Evolutionary conservation across 2,113 vertebrate species (phyloP), one percentile per base, ranked within the genome.

Genomic region (Dicrurus megarhynchus): DNA sequence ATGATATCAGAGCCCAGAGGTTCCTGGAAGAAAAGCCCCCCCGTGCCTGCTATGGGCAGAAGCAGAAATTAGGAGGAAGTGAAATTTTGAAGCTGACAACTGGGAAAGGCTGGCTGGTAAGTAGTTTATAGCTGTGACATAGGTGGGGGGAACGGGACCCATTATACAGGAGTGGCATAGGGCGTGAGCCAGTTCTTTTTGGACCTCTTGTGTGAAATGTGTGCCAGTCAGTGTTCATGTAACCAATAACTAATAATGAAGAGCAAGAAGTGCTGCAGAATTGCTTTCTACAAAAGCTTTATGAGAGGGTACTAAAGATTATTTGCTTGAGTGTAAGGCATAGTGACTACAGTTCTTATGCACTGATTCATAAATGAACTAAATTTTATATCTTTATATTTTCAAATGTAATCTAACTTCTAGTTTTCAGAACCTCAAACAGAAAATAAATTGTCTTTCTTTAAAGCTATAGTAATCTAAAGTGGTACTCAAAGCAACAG

Each of bases 101-200:
- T 20, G 99, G 99, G 80, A 99, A 98, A 97, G 99, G 99, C 96
- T 99, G 99, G 99, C 99, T 99, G 99, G 99, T 99, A 89, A 97
- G 98, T 97, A 70, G 26, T 27, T 59, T 17, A 27, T 11, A 22
- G 52, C 49, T 56, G 30, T 26, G 68, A 39, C 28, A 46, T 14
- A 18, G n/a, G 3, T 55, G 18, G 28, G 15, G 16, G 15, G 7
- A 64, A 42, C 60, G 41, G 22, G 8, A 24, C 44, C 5, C 16
- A 49, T 82, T 39, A 10, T 17, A 19, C 8, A n/a, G 53, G 21
- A 69, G 21, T 13, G 33, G 41, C 0, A 0, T 6, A 16, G 41
- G 23, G 17, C n/a, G 64, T 2, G 16, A 57, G 28, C 6, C 0
- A 1, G 5, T 59, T 74, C 3, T 46, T 76, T 65, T 28, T 59